A percentile compares a stretch with the other conserved stretches of the same genome.
phyloP scores from a whole-genome alignment of 2,797 vertebrate species.

The Cheirogaleus major region DNA sequence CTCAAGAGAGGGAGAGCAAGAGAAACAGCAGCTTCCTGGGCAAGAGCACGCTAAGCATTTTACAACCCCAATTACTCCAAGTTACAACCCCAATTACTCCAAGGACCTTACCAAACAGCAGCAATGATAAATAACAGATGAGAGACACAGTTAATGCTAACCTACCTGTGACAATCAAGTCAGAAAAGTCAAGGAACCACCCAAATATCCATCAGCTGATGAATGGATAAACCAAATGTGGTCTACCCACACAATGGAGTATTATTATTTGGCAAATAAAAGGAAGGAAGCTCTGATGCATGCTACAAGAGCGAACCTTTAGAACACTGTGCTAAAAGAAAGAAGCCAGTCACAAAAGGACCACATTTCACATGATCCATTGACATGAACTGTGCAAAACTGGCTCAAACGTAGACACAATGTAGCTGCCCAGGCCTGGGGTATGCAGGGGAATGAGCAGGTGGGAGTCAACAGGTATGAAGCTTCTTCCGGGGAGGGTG shows the following conservation, averaged over 20 bases:
- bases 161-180: too few species aligned
- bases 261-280: rapidly evolving
- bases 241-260: background rate
- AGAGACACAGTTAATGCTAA: background rate
- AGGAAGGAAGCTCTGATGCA: rapidly evolving
- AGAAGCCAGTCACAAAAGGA: background rate
- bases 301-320: rapidly evolving
- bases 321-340: background rate
- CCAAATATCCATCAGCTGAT: too few species aligned
- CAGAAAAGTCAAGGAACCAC: too few species aligned
- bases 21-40: background rate
- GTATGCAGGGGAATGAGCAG: rapidly evolving
- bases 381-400: background rate
- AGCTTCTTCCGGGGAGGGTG: background rate
- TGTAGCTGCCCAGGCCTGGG: background rate
- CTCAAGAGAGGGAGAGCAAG: background rate
- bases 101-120: background rate
- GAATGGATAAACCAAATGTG: rapidly evolving
- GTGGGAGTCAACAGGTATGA: background rate
- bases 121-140: background rate
- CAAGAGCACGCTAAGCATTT: background rate
- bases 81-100: background rate
- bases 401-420: background rate
- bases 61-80: background rate
- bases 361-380: rapidly evolving